These are phyloP conservation scores for Troides aeacus DNA, from an alignment of 2,888 invertebrate genomes.

Conservation along the genomic window DNA sequence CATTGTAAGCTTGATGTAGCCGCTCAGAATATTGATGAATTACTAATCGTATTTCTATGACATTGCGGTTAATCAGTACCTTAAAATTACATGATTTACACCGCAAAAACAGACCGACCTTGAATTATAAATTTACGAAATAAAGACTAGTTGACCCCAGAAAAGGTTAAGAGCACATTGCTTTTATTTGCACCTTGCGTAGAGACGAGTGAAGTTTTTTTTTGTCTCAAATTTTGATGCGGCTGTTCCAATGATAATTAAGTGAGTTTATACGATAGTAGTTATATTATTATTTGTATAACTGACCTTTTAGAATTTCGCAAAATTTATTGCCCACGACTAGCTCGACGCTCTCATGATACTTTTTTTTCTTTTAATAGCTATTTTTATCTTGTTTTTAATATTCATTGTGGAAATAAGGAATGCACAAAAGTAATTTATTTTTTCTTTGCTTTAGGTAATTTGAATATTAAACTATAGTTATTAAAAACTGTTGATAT, in stretches of 20 bases:
- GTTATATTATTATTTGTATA: conserved; percentile 31
- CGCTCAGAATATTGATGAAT: neutral
- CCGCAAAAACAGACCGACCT: conserved; percentile 56
- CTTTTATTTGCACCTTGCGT: conserved; percentile 66
- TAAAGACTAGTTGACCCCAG: conserved; percentile 62
- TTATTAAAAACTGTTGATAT: no score
- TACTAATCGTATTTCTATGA: neutral
- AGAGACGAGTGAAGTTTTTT: conserved; percentile 52
- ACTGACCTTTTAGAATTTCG: conserved; percentile 36
- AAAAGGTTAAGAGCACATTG: conserved; percentile 74
- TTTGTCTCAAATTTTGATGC: conserved; percentile 39
- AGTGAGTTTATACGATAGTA: conserved; percentile 34
- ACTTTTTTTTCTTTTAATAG: conserved; percentile 1
- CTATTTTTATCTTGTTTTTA: neutral
- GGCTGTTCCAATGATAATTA: conserved; percentile 35
- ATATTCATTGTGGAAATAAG: neutral
- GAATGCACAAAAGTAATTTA: neutral
- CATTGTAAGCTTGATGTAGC: neutral
- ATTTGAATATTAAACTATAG: no score
- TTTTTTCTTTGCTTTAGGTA: neutral
- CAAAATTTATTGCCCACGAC: conserved; percentile 23
- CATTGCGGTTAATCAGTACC: conserved; percentile 10
- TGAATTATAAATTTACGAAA: conserved; percentile 71
- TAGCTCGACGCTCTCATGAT: neutral
- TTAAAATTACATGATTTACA: conserved; percentile 23